Evolutionary conservation across 1,140 invertebrate genomes (phyloP).

Genomic region (Drosophila ananassae): DNA sequence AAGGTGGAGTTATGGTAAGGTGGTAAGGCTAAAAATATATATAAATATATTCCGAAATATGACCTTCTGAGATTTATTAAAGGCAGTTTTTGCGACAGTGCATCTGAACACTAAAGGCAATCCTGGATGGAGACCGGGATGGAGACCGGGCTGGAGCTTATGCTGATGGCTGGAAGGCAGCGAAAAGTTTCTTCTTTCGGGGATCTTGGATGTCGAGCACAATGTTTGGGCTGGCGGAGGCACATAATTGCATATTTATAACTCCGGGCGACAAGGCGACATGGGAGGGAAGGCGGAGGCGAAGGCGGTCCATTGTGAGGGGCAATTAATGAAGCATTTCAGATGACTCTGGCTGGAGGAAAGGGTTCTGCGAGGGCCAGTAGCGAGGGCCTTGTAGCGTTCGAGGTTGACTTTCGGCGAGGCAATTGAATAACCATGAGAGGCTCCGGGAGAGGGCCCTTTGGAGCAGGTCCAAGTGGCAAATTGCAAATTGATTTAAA

Average conservation of each 20-base stretch:
- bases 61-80: neutral
- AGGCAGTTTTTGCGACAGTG: conserved; percentile 6
- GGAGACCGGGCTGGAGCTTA: conserved; percentile 2
- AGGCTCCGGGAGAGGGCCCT: conserved; percentile 45
- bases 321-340: conserved; percentile 70
- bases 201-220: conserved; percentile 52
- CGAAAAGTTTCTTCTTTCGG: conserved; percentile 44
- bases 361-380: no score
- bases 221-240: conserved; percentile 60
- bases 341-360: conserved; percentile 21
- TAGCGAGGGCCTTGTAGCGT: no score
- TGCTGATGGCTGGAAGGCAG: conserved; percentile 33
- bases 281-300: no score
- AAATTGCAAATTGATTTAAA: conserved; percentile 47
- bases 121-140: neutral
- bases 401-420: conserved; percentile 31
- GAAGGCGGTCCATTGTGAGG: conserved; percentile 44
- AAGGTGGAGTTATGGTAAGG: no score
- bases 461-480: conserved; percentile 32
- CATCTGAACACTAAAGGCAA: neutral
- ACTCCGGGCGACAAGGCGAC: conserved; percentile 47
- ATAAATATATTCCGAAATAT: no score
- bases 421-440: conserved; percentile 58
- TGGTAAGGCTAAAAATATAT: no score
- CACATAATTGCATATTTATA: conserved; percentile 79